Base-by-base conservation (phyloP, 1,140 invertebrate species). In the Charaxes varanes region DNA sequence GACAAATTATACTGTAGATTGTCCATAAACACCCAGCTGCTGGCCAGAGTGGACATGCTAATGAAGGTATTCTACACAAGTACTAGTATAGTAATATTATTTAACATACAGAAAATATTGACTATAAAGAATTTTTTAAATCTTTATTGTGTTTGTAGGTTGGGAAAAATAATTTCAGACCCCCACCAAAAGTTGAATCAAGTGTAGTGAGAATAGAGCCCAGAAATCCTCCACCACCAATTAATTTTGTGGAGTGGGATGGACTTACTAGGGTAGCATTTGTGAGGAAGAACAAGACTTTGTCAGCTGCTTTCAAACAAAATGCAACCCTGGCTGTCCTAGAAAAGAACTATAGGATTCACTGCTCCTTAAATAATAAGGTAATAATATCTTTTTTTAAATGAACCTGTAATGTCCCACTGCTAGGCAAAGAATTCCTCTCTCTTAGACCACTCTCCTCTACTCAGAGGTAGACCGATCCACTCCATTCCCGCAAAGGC, bases 221-320 rank as follows among this genome's bases (percentile, higher is more conserved):
- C 3, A 90, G 92, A 67, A 97, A 97, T 87, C 98, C 98, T 28
- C 95, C 97, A 18, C 97, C 97, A 14, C 91, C 95, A 6, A 94
- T 99, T 14, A 97, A 98, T 80, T 99, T 97, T 78, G 91, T 92
- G 56, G 97, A 99, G 87, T 99, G 97, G 97, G 98, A 99, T 89
- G 96, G 96, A 4, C 82, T 99, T 8, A 94, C 97, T 0, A 88
- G 97, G 62, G 96, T 99, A 53, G 94, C 92, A 13, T 99, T 99
- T 85, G 88, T 92, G 0, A 88, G 98, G 51, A 99, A 99, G 84
- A 99, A 99, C 69, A 98, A 97, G 87, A 97, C 94, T 2, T 72
- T 98, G 4, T 83, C 88, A 26, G 93, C 96, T 5, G 88, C 90
- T 32, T 97, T 98, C 58, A 95, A 93, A 77, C 93, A 94, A 57